These are phyloP conservation scores for Champsocephalus gunnari DNA, from an alignment of 2,797 vertebrate species.

Conservation along the genomic window DNA sequence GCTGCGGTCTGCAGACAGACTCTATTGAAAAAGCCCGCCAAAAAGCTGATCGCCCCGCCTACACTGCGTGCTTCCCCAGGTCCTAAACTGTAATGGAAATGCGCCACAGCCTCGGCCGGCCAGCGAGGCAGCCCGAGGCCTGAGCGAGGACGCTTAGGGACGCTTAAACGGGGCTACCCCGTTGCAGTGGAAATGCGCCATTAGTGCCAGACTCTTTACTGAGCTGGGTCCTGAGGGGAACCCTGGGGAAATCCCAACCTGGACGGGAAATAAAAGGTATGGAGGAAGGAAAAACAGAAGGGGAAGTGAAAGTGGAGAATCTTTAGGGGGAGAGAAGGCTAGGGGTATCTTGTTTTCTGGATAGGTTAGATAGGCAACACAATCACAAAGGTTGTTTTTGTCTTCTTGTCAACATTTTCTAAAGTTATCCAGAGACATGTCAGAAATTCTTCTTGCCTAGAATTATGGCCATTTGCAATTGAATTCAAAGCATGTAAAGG, in stretches of 20 bases:
- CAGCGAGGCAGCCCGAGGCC: too few species aligned
- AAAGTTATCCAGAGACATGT: constrained; percentile 15
- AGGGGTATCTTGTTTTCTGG: background rate
- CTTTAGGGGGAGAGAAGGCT: constrained; percentile 21
- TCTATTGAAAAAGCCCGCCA: too few species aligned
- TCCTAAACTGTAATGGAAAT: too few species aligned
- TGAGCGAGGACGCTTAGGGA: too few species aligned
- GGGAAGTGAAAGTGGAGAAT: background rate
- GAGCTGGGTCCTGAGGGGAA: constrained; percentile 37
- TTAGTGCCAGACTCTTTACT: constrained; percentile 26
- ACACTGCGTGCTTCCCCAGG: too few species aligned
- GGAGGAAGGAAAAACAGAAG: background rate
- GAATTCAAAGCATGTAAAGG: constrained; percentile 20
- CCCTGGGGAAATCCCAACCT: constrained; percentile 50
- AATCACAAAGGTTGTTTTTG: constrained; percentile 1
- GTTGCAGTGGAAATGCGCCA: too few species aligned
- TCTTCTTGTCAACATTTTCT: constrained; percentile 28
- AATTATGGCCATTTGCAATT: constrained; percentile 25
- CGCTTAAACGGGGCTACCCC: too few species aligned
- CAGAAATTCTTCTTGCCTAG: background rate
- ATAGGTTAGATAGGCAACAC: constrained; percentile 2
- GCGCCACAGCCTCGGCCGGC: too few species aligned
- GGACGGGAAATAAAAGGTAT: constrained; percentile 15
- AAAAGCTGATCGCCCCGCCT: too few species aligned
- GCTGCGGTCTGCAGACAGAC: too few species aligned